Conservation (phyloP, 2,888 invertebrate genomes). For the Saturnia pavonia region DNA sequence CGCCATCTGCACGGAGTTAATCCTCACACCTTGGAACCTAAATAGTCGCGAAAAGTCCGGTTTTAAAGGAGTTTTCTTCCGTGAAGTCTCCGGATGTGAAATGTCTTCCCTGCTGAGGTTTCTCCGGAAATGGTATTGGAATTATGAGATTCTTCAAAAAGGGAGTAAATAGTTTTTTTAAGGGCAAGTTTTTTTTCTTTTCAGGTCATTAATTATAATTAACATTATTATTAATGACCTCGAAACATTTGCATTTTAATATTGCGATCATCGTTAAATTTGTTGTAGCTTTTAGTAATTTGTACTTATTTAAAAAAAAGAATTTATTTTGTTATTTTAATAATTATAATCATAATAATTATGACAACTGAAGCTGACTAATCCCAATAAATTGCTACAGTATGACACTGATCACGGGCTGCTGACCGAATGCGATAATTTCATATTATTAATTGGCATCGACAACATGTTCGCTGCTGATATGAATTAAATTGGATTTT, state of each 20-base stretch:
- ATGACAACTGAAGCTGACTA: conserved; percentile 23
- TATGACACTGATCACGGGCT: conserved; percentile 37
- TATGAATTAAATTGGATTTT: conserved; percentile 70
- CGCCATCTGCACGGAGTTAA: no score
- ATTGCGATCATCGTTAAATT: neutral
- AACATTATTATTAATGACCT: neutral
- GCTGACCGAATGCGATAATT: conserved; percentile 64
- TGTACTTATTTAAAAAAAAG: neutral
- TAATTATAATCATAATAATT: no score
- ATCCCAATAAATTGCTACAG: conserved; percentile 42
- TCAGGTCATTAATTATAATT: no score
- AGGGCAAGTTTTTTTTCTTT: no score
- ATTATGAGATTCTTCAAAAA: no score
- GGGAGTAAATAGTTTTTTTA: no score
- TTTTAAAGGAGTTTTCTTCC: no score
- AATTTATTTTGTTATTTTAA: neutral
- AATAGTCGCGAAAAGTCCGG: no score
- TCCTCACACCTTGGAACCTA: no score
- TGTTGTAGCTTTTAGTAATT: neutral
- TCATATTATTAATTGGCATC: conserved; percentile 68
- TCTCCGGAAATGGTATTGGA: no score
- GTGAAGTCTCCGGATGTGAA: no score
- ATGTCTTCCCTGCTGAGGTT: no score
- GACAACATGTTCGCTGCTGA: conserved; percentile 61
- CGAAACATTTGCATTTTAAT: neutral